Evolutionary conservation across 2,888 invertebrate genomes (phyloP).

Genomic region (Piscicola geometra): DNA sequence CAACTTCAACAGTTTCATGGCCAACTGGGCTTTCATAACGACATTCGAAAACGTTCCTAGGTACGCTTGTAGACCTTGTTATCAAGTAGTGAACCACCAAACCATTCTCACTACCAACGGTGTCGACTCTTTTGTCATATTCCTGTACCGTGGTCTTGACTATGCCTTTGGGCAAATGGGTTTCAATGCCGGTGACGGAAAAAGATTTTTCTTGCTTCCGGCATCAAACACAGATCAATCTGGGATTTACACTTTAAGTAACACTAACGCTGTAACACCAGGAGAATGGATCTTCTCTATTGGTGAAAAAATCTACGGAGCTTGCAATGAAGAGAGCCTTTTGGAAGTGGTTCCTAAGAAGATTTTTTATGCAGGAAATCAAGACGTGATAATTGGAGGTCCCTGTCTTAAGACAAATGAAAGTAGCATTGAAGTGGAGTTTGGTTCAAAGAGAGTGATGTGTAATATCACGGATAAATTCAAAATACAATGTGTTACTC

Average conservation of each 20-base stretch:
- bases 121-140: constrained; percentile 32
- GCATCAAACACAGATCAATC: constrained; percentile 17
- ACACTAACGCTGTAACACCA: constrained; percentile 31
- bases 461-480: background rate
- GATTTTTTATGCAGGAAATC: constrained; percentile 21
- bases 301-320: constrained; percentile 20
- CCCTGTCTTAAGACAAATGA: constrained; percentile 24
- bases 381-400: constrained; percentile 29
- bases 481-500: constrained; percentile 28
- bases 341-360: constrained; percentile 29
- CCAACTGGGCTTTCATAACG: constrained; percentile 27
- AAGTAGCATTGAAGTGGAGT: constrained; percentile 10
- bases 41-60: constrained; percentile 30
- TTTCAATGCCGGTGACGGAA: constrained; percentile 35
- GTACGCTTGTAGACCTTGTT: background rate
- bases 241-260: constrained; percentile 11
- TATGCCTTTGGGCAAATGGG: constrained; percentile 30
- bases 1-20: constrained; percentile 8
- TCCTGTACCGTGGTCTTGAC: constrained; percentile 18
- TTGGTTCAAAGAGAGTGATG: background rate
- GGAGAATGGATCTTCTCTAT: constrained; percentile 36
- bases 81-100: constrained; percentile 28
- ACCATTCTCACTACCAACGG: constrained; percentile 33
- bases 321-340: constrained; percentile 17
- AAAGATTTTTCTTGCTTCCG: constrained; percentile 18